Base-by-base conservation (phyloP, 2,113 vertebrate genomes). In the Canis aureus region DNA sequence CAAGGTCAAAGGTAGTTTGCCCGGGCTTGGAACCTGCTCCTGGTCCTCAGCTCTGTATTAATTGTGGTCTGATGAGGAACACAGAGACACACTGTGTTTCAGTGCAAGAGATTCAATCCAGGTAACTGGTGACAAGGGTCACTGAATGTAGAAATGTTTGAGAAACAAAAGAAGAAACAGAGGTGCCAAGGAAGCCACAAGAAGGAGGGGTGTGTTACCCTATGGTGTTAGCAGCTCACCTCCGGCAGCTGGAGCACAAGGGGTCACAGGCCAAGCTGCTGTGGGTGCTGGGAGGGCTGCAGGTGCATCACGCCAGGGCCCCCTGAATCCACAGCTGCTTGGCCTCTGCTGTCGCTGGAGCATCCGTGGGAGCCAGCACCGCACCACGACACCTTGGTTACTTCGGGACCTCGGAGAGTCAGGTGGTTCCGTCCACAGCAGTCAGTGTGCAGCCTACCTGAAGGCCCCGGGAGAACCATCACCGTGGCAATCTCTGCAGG, bases 381-480 rank as follows among this genome's bases (percentile, higher is more conserved):
- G 0, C 49, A 3, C 32, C 78, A 2, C 1, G 11, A 11, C 0
- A 0, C 51, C 10, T 55, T 11, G 29, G 22, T 13, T 27, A 1
- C 10, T 23, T 59, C 25, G 1, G 17, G 20, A 25, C 51, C 76
- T 76, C 20, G 6, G 7, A 3, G 6, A 23, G 20, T n/a, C 25
- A 3, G 8, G 11, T 2, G 62, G 64, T 25, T 4, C 3, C 4
- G 0, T 13, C 3, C 2, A 9, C 35, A 0, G 2, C 0, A 0
- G 64, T n/a, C 53, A 22, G 59, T 1, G 0, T 13, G 15, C 0
- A 10, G 35, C 2, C 49, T 0, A 0, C 15, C 17, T 3, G 20
- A 25, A 29, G 13, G 59, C 19, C 11, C 27, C 17, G 0, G 9
- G 3, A 11, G 6, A n/a, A 8, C 51, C 0, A 0, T 35, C 38